Conservation (phyloP, 64 coral and sea anemone species). For the Stichodactyla helianthus region DNA sequence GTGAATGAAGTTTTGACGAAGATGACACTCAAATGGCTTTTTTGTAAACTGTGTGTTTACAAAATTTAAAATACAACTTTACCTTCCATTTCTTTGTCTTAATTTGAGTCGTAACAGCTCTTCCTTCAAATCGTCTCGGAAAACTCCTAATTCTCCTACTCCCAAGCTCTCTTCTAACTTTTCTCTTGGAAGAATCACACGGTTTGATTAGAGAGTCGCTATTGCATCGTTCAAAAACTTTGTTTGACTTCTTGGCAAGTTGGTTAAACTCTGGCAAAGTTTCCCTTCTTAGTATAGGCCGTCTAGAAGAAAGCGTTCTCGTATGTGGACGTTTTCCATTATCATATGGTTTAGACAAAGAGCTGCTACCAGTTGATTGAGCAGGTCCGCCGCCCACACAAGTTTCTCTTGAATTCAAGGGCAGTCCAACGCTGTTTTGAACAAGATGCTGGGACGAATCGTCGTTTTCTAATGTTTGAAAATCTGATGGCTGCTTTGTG, state of each 20-base stretch:
- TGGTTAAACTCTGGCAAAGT: background rate
- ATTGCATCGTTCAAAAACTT: background rate
- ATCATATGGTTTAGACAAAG: background rate
- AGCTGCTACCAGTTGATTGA: background rate
- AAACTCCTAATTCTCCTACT: background rate
- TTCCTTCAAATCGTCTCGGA: background rate
- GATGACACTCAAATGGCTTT: background rate
- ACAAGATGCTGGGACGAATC: background rate
- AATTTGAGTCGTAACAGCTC: background rate
- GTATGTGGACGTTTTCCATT: background rate
- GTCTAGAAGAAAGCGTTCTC: background rate
- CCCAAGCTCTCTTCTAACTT: background rate
- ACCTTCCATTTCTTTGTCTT: background rate
- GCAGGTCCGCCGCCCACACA: slow-evolving; percentile 2
- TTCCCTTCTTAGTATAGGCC: background rate
- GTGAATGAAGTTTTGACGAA: background rate
- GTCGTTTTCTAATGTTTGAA: background rate
- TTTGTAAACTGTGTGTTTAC: background rate
- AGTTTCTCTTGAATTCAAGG: background rate
- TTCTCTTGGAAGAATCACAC: background rate
- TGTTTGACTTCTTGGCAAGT: background rate
- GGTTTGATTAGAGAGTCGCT: slow-evolving; percentile 11
- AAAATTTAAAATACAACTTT: background rate
- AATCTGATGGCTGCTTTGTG: background rate
- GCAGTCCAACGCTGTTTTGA: background rate